These are phyloP conservation scores for Camponotus floridanus DNA, from an alignment of 1,140 invertebrate genomes.

Conservation along the genomic window DNA sequence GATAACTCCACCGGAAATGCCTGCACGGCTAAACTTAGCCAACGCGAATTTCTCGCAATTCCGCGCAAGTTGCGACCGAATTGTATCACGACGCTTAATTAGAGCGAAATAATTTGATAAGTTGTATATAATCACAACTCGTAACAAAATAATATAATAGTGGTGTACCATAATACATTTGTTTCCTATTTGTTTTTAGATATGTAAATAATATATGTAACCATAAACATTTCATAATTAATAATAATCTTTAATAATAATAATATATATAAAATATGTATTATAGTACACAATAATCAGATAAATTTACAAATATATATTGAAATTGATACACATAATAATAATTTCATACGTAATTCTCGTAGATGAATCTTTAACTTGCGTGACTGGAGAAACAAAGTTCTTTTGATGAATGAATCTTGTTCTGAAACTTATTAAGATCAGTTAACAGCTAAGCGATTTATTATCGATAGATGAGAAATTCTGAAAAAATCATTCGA, in stretches of 20 bases:
- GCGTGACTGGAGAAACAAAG: background rate
- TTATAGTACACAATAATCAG: too few relatives aligned
- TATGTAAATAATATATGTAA: background rate
- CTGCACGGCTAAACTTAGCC: constrained; percentile 28
- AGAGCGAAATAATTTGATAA: constrained; percentile 55
- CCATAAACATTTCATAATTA: background rate
- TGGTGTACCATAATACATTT: too few relatives aligned
- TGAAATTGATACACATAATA: background rate
- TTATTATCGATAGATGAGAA: constrained; percentile 27
- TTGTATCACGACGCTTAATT: constrained; percentile 44
- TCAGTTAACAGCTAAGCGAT: background rate
- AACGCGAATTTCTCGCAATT: constrained; percentile 37
- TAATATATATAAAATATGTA: background rate
- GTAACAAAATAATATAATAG: background rate
- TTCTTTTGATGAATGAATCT: background rate
- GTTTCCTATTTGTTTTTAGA: background rate
- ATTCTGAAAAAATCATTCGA: constrained; percentile 11
- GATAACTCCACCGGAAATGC: constrained; percentile 46
- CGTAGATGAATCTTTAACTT: constrained; percentile 7
- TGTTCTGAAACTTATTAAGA: constrained; percentile 21
- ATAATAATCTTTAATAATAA: too few relatives aligned
- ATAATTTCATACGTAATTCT: constrained; percentile 6
- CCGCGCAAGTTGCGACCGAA: constrained; percentile 42
- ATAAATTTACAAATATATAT: too few relatives aligned
- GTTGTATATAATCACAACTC: background rate